Percentiles rank a stretch among this genome's conserved stretches.
Evolutionary conservation across 2,797 vertebrate species (phyloP).

Genomic region (Chaetophractus vellerosus): DNA sequence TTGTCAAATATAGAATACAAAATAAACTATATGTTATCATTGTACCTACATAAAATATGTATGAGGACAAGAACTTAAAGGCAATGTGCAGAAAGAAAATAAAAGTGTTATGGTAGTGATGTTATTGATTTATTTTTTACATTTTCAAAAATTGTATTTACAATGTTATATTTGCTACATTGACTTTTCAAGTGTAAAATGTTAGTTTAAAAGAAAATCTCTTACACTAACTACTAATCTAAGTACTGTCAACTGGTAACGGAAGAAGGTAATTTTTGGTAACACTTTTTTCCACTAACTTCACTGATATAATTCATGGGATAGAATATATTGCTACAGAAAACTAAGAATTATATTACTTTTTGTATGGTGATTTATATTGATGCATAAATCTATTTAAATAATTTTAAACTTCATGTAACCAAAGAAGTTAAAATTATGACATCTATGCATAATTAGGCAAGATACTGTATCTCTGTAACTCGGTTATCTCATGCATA

Average conservation of each 20-base stretch:
- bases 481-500: constrained; percentile 15
- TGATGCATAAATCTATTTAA: constrained; percentile 46
- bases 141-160: constrained; percentile 60
- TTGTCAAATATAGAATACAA: constrained; percentile 31
- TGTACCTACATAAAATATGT: constrained; percentile 48
- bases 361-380: constrained; percentile 54
- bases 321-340: constrained; percentile 40
- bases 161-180: constrained; percentile 28
- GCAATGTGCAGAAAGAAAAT: constrained; percentile 18
- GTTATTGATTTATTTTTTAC: neutral
- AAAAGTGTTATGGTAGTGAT: constrained; percentile 27
- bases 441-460: constrained; percentile 21
- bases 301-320: constrained; percentile 55
- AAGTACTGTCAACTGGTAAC: constrained; percentile 38
- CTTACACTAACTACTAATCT: constrained; percentile 41
- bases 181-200: constrained; percentile 40
- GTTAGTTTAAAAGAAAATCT: constrained; percentile 42
- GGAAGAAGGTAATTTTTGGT: constrained; percentile 46
- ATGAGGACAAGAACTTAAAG: constrained; percentile 24
- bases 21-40: constrained; percentile 46
- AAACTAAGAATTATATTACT: constrained; percentile 42
- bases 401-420: constrained; percentile 54
- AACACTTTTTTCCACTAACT: constrained; percentile 4
- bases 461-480: constrained; percentile 47
- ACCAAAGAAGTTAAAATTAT: constrained; percentile 64